Conservation (phyloP, 1,140 invertebrate genomes). For the Ooceraea biroi region DNA sequence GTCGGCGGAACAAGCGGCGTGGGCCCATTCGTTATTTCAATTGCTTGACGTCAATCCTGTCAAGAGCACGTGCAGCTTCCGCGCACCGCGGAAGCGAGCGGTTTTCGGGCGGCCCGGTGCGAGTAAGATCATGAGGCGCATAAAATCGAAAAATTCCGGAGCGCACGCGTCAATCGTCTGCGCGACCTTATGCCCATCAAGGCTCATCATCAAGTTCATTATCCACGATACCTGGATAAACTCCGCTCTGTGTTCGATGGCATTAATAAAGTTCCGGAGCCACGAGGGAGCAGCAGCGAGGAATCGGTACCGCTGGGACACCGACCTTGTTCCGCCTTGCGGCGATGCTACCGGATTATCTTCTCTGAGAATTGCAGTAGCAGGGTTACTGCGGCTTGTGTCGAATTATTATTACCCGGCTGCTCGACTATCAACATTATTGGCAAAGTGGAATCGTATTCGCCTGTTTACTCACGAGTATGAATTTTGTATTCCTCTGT, state of each 20-base stretch:
- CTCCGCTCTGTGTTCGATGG: not conserved
- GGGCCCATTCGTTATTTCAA: slow-evolving; percentile 73
- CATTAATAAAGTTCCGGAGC: slow-evolving; percentile 51
- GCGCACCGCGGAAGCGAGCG: slow-evolving; percentile 60
- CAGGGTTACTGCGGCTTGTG: not conserved
- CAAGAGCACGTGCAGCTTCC: slow-evolving; percentile 72
- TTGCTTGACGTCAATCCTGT: slow-evolving; percentile 73
- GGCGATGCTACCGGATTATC: slow-evolving; percentile 40
- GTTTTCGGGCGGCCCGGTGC: slow-evolving; percentile 19
- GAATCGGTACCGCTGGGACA: slow-evolving; percentile 38
- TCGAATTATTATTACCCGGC: slow-evolving; percentile 12
- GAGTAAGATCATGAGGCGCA: not conserved
- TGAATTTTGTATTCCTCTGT: not conserved
- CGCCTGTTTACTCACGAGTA: not conserved
- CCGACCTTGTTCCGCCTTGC: slow-evolving; percentile 34
- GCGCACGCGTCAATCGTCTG: slow-evolving; percentile 6
- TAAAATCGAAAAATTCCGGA: slow-evolving; percentile 38
- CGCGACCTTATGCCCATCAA: not conserved
- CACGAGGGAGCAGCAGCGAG: not conserved
- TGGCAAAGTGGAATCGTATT: not conserved
- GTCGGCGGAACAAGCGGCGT: slow-evolving; percentile 19
- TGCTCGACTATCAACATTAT: not conserved
- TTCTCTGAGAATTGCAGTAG: slow-evolving; percentile 8
- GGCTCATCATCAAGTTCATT: slow-evolving; percentile 19
- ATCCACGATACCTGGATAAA: slow-evolving; percentile 7